Percentiles rank a stretch among this genome's conserved stretches.
Evolutionary conservation across 2,888 invertebrate species (phyloP).

Genomic region (Sceliomorpha sp.): DNA sequence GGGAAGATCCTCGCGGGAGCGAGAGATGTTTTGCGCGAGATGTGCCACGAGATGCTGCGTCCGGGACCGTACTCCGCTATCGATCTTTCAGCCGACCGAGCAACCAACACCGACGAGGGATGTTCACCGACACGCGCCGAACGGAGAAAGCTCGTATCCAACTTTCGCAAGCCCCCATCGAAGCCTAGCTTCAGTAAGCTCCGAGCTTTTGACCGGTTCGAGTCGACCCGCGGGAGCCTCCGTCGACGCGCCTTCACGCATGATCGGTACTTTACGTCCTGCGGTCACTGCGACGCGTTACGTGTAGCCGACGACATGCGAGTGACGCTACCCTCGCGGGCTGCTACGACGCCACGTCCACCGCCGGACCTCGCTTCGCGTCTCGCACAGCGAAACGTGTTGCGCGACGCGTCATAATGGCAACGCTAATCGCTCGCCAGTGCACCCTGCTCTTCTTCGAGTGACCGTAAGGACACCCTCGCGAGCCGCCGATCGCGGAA

Average conservation of each 20-base stretch:
- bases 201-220: conserved; percentile 74
- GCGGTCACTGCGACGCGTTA: too few species aligned
- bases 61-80: conserved; percentile 74
- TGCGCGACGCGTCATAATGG: conserved; percentile 11
- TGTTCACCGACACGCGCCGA: conserved; percentile 61
- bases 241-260: not conserved
- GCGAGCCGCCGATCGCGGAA: not conserved
- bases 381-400: not conserved
- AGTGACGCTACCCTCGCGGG: too few species aligned
- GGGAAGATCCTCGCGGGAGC: too few species aligned
- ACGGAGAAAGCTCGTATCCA: conserved; percentile 56
- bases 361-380: conserved; percentile 13
- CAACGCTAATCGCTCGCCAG: conserved; percentile 5
- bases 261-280: not conserved
- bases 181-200: conserved; percentile 76
- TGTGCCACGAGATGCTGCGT: conserved; percentile 68
- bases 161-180: conserved; percentile 60
- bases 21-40: conserved; percentile 34
- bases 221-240: conserved; percentile 26
- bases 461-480: conserved; percentile 2
- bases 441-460: not conserved
- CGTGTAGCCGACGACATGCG: not conserved
- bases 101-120: conserved; percentile 59
- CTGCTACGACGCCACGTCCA: too few species aligned
- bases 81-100: conserved; percentile 73